Conservation (phyloP, 2,888 invertebrate genomes). For the Coelinius sp. region DNA sequence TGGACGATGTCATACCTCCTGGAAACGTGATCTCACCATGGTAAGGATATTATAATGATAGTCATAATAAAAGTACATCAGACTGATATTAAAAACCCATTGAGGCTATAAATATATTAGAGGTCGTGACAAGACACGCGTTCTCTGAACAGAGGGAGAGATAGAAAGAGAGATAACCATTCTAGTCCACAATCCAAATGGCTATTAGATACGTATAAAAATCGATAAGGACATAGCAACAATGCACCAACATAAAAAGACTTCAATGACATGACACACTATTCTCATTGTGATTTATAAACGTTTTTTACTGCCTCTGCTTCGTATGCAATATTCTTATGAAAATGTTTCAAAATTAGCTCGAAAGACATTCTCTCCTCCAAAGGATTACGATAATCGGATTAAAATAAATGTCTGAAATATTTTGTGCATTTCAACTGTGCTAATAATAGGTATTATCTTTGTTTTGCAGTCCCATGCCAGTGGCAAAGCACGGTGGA, state of each 20-base stretch:
- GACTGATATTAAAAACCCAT: neutral
- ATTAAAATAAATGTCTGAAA: neutral
- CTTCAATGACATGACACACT: slow-evolving; percentile 44
- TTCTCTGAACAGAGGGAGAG: neutral
- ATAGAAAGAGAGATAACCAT: neutral
- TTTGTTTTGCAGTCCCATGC: slow-evolving; percentile 77
- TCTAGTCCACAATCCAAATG: neutral
- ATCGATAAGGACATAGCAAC: slow-evolving; percentile 44
- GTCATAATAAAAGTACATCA: neutral
- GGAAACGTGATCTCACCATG: slow-evolving; percentile 85
- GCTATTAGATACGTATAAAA: slow-evolving; percentile 28
- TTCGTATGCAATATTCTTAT: neutral
- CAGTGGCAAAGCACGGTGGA: slow-evolving; percentile 81
- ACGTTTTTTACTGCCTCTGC: neutral
- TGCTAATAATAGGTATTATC: slow-evolving; percentile 36
- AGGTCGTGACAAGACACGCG: slow-evolving; percentile 31
- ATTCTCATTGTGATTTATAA: slow-evolving; percentile 36
- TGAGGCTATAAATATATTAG: slow-evolving; percentile 24
- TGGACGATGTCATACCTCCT: slow-evolving; percentile 79
- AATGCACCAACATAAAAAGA: slow-evolving; percentile 37
- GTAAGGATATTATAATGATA: slow-evolving; percentile 70
- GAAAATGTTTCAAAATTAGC: neutral
- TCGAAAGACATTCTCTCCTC: neutral
- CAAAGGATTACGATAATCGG: neutral
- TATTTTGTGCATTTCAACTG: neutral